Percentiles rank a stretch among this genome's conserved stretches.
phyloP scores from a whole-genome alignment of 2,888 invertebrate species.

The Reticulitermes lucifugus region DNA sequence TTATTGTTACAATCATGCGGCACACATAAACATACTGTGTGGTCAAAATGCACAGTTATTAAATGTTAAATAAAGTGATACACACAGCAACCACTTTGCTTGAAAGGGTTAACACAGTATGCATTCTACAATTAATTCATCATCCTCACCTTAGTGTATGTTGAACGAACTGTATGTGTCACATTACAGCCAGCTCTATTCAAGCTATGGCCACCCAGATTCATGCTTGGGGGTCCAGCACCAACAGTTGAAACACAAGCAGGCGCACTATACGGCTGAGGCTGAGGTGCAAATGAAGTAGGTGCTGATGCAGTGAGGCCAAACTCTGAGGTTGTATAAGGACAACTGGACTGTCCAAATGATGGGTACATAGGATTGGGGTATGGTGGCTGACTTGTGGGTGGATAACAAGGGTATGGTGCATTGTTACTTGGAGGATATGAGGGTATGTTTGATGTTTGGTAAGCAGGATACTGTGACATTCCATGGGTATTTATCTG shows the following conservation, averaged over 20 bases:
- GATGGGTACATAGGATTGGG: neutral
- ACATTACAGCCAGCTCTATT: slow-evolving; percentile 25
- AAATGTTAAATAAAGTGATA: too few relatives aligned
- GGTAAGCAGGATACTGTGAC: slow-evolving; percentile 19
- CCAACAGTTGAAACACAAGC: slow-evolving; percentile 34
- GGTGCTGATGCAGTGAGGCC: slow-evolving; percentile 36
- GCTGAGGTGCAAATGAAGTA: slow-evolving; percentile 45
- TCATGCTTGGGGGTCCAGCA: slow-evolving; percentile 18
- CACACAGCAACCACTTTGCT: too few relatives aligned
- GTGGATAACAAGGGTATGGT: slow-evolving; percentile 35
- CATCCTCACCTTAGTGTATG: slow-evolving; percentile 39
- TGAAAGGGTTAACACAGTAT: too few relatives aligned
- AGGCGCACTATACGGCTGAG: slow-evolving; percentile 50
- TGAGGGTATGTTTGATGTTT: slow-evolving; percentile 34
- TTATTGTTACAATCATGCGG: too few relatives aligned
- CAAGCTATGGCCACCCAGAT: slow-evolving; percentile 15
- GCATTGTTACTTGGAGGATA: slow-evolving; percentile 12
- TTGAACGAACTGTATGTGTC: neutral
- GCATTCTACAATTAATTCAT: neutral
- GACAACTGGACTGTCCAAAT: slow-evolving; percentile 24
- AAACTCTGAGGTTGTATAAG: slow-evolving; percentile 50
- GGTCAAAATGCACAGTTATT: too few relatives aligned
- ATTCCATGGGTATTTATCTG: neutral
- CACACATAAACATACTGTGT: too few relatives aligned
- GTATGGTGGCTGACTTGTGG: neutral